Evolutionary conservation across 2,113 vertebrate genomes (phyloP).

Genomic region (Chitala chitala): DNA sequence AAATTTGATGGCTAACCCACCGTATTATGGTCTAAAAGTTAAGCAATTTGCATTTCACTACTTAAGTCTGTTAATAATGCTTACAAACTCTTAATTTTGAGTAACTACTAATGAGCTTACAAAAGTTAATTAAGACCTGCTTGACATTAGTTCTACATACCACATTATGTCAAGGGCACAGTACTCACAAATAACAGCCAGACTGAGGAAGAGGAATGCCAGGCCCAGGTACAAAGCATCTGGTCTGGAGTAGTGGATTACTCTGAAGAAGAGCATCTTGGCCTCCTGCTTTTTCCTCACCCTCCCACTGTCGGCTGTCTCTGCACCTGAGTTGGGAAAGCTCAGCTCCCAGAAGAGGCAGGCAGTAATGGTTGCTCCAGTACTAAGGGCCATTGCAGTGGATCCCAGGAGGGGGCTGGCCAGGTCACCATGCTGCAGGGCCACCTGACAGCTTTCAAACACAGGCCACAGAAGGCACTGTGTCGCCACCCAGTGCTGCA

Average conservation of each 20-base stretch:
- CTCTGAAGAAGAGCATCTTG: conserved; percentile 41
- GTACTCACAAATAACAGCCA: conserved; percentile 65
- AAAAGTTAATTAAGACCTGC: background rate
- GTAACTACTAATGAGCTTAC: too few species aligned
- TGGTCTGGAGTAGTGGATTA: conserved; percentile 51
- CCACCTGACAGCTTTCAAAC: conserved; percentile 38
- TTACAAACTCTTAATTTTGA: too few species aligned
- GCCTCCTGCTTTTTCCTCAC: conserved; percentile 23
- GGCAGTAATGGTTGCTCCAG: conserved; percentile 29
- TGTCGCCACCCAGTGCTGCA: conserved; percentile 35
- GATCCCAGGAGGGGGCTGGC: conserved; percentile 30
- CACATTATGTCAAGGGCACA: too few species aligned
- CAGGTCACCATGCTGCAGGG: background rate
- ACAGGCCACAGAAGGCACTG: conserved; percentile 51
- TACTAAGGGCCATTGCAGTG: conserved; percentile 29
- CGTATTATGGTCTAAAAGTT: too few species aligned
- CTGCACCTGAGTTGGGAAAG: conserved; percentile 28
- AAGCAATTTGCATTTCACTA: too few species aligned
- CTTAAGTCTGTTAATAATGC: too few species aligned
- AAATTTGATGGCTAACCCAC: too few species aligned
- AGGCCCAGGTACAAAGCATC: conserved; percentile 47
- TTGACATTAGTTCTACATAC: background rate
- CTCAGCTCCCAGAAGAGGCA: conserved; percentile 54
- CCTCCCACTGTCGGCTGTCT: background rate
- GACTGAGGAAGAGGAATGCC: conserved; percentile 61